Conservation (phyloP, 2,888 invertebrate species). For the Rosalia funebris region DNA sequence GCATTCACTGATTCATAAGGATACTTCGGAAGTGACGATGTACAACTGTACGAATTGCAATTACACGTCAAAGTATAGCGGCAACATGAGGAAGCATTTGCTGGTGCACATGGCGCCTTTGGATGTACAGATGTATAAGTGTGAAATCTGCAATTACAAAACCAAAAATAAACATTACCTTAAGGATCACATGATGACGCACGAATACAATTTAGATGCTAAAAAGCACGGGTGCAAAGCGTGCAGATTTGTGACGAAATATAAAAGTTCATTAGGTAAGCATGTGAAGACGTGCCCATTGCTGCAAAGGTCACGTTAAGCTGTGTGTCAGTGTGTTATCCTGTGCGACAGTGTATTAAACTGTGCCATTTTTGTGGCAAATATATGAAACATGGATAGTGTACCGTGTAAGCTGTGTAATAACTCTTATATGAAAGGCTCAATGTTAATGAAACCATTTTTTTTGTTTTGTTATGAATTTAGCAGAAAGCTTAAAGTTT, state of each 20-base stretch:
- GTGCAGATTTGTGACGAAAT: background rate
- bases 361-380: no score
- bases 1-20: background rate
- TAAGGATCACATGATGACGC: background rate
- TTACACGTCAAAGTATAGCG: background rate
- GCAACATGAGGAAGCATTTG: background rate
- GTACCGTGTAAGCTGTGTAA: no score
- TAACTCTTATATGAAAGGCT: no score
- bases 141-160: background rate
- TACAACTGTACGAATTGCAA: background rate
- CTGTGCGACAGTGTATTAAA: no score
- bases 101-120: background rate
- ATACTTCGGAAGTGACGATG: background rate
- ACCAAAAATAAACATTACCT: background rate
- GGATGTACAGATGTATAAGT: background rate
- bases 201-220: background rate
- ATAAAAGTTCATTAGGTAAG: background rate
- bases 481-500: no score
- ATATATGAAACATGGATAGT: no score
- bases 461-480: no score
- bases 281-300: no score
- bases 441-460: no score
- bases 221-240: background rate
- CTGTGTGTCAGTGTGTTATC: no score
- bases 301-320: no score